phyloP scores from a whole-genome alignment of 2,113 vertebrate genomes.

The Cichladusa arquata region DNA sequence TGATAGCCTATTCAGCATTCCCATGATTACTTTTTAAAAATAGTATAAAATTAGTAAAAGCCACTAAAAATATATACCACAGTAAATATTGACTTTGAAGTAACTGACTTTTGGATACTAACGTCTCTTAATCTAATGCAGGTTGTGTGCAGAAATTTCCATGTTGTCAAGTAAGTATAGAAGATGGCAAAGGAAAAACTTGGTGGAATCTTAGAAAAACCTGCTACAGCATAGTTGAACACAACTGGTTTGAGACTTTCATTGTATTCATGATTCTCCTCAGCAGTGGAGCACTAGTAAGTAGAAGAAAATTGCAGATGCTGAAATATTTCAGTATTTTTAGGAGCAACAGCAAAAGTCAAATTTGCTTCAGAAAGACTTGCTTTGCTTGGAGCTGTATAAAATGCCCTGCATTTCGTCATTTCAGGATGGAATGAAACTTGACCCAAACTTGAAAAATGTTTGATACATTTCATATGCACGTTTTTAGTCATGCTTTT shows the following conservation, averaged over 20 bases:
- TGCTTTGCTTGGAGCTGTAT: neutral
- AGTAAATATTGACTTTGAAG: neutral
- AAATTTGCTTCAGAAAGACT: neutral
- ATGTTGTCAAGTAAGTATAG: slow-evolving; percentile 90
- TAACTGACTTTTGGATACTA: neutral
- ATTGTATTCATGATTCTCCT: slow-evolving; percentile 99
- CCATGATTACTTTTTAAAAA: neutral
- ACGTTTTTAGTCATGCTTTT: neutral
- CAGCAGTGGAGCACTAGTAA: slow-evolving; percentile 95
- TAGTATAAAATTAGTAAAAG: neutral
- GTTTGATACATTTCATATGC: neutral
- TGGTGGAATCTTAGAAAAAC: slow-evolving; percentile 96
- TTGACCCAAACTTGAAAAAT: neutral
- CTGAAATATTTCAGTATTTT: neutral
- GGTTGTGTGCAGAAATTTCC: slow-evolving; percentile 84
- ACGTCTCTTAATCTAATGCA: slow-evolving; percentile 62
- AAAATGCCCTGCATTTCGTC: neutral
- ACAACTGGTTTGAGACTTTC: slow-evolving; percentile 98
- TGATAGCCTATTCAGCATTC: neutral
- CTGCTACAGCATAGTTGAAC: slow-evolving; percentile 93
- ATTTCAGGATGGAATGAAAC: neutral
- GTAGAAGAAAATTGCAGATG: slow-evolving; percentile 22
- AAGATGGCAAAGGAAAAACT: slow-evolving; percentile 86
- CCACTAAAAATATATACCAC: neutral
- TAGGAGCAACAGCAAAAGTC: neutral